These are phyloP conservation scores for Deilephila elpenor DNA, from an alignment of 2,888 invertebrate genomes.

Conservation along the genomic window DNA sequence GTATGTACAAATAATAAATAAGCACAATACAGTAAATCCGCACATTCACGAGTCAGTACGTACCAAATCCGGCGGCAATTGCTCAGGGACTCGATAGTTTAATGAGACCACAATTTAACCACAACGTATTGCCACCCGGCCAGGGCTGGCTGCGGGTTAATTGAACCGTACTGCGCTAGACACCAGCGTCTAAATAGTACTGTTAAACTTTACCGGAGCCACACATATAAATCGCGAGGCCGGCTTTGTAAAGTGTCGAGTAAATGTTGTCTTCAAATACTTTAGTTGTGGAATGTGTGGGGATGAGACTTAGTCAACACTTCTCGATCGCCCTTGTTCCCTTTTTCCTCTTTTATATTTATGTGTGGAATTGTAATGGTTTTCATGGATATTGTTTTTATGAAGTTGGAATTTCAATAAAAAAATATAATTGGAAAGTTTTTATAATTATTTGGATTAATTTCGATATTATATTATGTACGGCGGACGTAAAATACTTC, in stretches of 20 bases:
- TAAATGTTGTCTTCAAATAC: slow-evolving; percentile 30
- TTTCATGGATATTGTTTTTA: not conserved
- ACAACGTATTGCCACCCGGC: slow-evolving; percentile 64
- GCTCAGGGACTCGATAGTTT: slow-evolving; percentile 51
- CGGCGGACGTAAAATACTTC: no score
- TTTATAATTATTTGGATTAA: no score
- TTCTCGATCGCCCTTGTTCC: not conserved
- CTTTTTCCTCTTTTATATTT: not conserved
- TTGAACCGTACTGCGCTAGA: slow-evolving; percentile 55
- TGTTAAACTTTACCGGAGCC: slow-evolving; percentile 26
- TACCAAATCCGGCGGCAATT: slow-evolving; percentile 13
- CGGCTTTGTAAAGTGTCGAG: slow-evolving; percentile 35
- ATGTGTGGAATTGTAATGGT: not conserved
- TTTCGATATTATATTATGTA: no score
- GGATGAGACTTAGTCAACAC: slow-evolving; percentile 7
- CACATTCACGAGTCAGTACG: not conserved
- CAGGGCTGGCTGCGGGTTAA: slow-evolving; percentile 60
- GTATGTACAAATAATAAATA: no score
- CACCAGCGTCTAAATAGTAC: slow-evolving; percentile 39
- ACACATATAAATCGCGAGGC: slow-evolving; percentile 45
- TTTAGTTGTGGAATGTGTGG: not conserved
- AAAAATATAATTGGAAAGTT: no score
- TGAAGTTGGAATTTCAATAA: no score
- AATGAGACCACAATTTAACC: slow-evolving; percentile 63
- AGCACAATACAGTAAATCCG: not conserved